Evolutionary conservation across 1,140 invertebrate genomes (phyloP).

Genomic region (Dufourea novaeangliae): DNA sequence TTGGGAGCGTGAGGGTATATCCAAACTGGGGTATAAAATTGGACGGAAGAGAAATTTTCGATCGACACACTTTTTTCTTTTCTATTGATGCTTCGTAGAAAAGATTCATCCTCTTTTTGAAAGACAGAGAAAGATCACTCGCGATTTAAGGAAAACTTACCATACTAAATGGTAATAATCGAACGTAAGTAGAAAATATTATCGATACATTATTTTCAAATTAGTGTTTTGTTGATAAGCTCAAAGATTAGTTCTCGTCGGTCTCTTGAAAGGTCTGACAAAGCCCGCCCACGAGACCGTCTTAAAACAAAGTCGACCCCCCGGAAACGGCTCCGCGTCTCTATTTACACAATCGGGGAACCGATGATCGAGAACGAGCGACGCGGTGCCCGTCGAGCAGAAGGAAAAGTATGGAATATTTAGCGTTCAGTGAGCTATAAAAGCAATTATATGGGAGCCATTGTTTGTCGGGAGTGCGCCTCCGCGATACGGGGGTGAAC

Average conservation of each 20-base stretch:
- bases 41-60: no score
- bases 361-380: constrained; percentile 73
- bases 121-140: no score
- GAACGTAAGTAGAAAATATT: no score
- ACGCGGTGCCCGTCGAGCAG: constrained; percentile 62
- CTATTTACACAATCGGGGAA: constrained; percentile 77
- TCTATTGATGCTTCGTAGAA: no score
- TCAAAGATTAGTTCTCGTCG: background rate
- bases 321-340: constrained; percentile 41
- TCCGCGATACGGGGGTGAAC: constrained; percentile 76
- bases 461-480: constrained; percentile 80
- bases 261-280: background rate
- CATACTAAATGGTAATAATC: no score
- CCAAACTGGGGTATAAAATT: no score
- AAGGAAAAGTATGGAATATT: constrained; percentile 81
- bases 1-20: no score
- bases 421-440: constrained; percentile 81
- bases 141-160: no score
- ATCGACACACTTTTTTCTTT: no score
- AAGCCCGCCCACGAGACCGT: constrained; percentile 24
- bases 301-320: constrained; percentile 63
- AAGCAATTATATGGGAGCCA: constrained; percentile 81
- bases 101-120: no score
- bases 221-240: background rate
- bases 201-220: background rate